Percentiles rank a stretch among this genome's conserved stretches.
phyloP scores from a whole-genome alignment of 2,888 invertebrate species.

The Adela reaumurella region DNA sequence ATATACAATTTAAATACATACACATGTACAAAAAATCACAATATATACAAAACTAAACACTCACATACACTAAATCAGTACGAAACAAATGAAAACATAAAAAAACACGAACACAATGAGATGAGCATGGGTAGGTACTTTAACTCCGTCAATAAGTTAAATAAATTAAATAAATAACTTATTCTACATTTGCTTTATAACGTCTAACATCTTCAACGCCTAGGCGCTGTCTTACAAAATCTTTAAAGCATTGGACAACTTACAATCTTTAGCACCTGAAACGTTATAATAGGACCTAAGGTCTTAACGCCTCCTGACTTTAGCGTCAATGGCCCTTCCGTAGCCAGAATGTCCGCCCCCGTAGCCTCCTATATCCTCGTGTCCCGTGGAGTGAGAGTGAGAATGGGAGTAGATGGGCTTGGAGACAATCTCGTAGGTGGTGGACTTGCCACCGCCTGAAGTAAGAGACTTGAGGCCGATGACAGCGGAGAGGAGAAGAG shows the following conservation, averaged over 20 bases:
- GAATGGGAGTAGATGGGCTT: constrained; percentile 73
- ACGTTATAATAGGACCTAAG: too few species aligned
- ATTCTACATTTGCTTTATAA: neutral
- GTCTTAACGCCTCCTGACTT: constrained; percentile 24
- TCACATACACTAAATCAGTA: neutral
- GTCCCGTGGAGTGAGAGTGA: constrained; percentile 57
- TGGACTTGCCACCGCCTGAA: constrained; percentile 64
- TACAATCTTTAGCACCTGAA: neutral
- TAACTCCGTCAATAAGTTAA: constrained; percentile 5
- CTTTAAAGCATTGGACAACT: neutral
- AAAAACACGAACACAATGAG: constrained; percentile 3
- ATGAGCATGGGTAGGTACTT: neutral
- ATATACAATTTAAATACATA: constrained; percentile 4
- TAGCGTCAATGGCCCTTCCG: constrained; percentile 29
- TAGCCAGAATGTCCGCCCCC: constrained; percentile 53
- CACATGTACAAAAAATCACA: constrained; percentile 2
- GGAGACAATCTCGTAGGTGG: constrained; percentile 81
- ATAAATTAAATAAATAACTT: constrained; percentile 3
- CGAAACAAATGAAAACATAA: constrained; percentile 3
- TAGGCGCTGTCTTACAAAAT: neutral
- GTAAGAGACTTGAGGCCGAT: constrained; percentile 72
- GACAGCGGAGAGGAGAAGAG: constrained; percentile 71
- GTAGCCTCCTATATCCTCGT: constrained; percentile 52
- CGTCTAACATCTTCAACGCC: too few species aligned
- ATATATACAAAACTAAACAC: neutral